Base-by-base conservation (phyloP, 2,888 invertebrate genomes). In the Mechanitis messenoides region DNA sequence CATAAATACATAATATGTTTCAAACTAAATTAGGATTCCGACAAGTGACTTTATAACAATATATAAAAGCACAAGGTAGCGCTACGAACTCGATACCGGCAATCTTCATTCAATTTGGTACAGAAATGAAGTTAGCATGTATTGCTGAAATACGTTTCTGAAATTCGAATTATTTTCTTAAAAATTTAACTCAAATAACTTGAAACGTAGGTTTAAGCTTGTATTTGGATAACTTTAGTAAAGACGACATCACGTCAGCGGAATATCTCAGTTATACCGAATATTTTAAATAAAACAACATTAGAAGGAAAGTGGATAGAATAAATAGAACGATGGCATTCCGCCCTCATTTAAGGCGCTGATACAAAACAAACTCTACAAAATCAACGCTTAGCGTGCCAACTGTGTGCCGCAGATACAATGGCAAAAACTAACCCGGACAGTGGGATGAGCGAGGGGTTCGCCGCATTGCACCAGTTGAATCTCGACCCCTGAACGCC, bases 401-500 rank as follows among this genome's bases (percentile, higher is more conserved):
- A 79, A 78, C 74, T 73, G 74, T 68, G 73, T 69, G 72, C 73
- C 74, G 74, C 74, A 71, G 72, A 74, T 74, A 78, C 78, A 77
- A 77, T 77, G 70, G 80, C 76, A 80, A 82, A 81, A 81, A 83
- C 79, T 79, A 79, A 78, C 76, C 72, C 71, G 68, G 69, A 71
- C 69, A 72, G 79, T 73, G 80, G 81, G 75, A 87, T 83, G 76
- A 79, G 74, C 71, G 75, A 75, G 70, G 78, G 75, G 79, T 77
- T 79, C 85, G 83, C 85, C 87, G 89, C 89, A 89, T 87, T 89
- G 89, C 88, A 89, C 88, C 88, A 89, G 89, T 89, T 89, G 89
- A 89, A 87, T 88, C 84, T 85, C 85, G 76, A 83, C 86, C 83
- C 81, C 73, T 69, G 64, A 63, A 69, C 71, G 61, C 70, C 68